Percentiles rank a stretch among this genome's conserved stretches.
Conservation (phyloP, 1,140 invertebrate species). For the Diachasma alloeum region DNA sequence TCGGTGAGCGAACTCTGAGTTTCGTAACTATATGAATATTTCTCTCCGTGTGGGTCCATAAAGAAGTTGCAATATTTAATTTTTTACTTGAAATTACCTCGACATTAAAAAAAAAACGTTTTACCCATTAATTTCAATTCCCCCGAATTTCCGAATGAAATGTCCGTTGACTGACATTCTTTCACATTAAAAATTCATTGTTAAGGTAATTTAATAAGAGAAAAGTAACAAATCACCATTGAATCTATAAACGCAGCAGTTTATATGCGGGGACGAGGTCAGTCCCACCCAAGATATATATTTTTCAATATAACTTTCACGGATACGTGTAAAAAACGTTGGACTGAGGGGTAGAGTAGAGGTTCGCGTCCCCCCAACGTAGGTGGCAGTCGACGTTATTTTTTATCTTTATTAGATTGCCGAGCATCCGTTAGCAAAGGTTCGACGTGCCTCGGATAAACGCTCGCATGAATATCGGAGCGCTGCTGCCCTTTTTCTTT, state of each 20-base stretch:
- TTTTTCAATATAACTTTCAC: conserved; percentile 60
- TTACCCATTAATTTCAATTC: no score
- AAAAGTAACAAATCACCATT: not conserved
- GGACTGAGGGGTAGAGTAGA: conserved; percentile 3
- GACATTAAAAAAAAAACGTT: no score
- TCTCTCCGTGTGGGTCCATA: no score
- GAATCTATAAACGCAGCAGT: conserved; percentile 50
- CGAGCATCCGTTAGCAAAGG: conserved; percentile 54
- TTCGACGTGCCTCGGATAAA: conserved; percentile 56
- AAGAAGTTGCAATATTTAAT: no score
- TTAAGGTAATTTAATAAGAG: not conserved
- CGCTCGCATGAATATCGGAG: conserved; percentile 52
- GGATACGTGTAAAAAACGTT: conserved; percentile 33
- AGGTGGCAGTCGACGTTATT: conserved; percentile 52
- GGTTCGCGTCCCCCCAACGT: conserved; percentile 22
- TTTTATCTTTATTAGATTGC: conserved; percentile 65
- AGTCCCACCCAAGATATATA: conserved; percentile 50
- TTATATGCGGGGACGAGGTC: conserved; percentile 61
- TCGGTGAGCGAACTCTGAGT: no score
- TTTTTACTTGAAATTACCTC: no score
- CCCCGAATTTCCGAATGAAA: not conserved
- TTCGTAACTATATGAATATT: no score
- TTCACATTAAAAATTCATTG: conserved; percentile 17
- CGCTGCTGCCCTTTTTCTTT: conserved; percentile 6
- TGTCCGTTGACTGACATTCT: no score